Conservation (phyloP, 2,113 vertebrate genomes). For the Notechis scutatus region DNA sequence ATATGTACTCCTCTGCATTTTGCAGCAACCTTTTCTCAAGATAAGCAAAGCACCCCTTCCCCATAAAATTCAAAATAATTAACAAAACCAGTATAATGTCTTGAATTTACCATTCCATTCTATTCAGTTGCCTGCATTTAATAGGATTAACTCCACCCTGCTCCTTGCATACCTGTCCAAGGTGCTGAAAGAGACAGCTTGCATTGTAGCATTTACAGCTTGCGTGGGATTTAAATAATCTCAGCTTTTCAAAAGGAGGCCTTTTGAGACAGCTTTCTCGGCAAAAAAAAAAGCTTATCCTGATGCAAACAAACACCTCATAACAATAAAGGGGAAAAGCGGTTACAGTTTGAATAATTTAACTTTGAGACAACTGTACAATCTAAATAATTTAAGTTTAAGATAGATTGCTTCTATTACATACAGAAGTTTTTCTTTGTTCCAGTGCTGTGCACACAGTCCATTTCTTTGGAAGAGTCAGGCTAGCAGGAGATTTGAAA, state of each 20-base stretch:
- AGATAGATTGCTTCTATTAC: conserved; percentile 56
- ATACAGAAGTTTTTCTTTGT: conserved; percentile 22
- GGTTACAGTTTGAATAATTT: not conserved
- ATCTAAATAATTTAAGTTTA: conserved; percentile 58
- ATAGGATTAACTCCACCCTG: not conserved
- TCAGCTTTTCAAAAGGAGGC: conserved; percentile 45
- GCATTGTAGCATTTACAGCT: conserved; percentile 10
- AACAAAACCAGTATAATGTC: not conserved
- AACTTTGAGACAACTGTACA: conserved; percentile 41
- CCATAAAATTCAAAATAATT: not conserved
- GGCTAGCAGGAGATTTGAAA: conserved; percentile 34
- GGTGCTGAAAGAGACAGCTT: not conserved
- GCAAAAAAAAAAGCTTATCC: conserved; percentile 14
- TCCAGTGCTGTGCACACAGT: conserved; percentile 44
- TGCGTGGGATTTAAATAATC: conserved; percentile 53
- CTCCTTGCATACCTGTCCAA: not conserved
- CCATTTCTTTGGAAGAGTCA: conserved; percentile 47
- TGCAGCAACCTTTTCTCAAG: not conserved
- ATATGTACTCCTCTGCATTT: not conserved
- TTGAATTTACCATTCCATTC: not conserved
- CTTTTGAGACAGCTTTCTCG: conserved; percentile 46
- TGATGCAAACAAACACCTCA: conserved; percentile 57
- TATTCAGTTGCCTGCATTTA: not conserved
- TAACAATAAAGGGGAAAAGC: conserved; percentile 31
- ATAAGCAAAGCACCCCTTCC: not conserved